These are phyloP conservation scores for Cosmia trapezina DNA, from an alignment of 2,888 invertebrate species.

Conservation along the genomic window DNA sequence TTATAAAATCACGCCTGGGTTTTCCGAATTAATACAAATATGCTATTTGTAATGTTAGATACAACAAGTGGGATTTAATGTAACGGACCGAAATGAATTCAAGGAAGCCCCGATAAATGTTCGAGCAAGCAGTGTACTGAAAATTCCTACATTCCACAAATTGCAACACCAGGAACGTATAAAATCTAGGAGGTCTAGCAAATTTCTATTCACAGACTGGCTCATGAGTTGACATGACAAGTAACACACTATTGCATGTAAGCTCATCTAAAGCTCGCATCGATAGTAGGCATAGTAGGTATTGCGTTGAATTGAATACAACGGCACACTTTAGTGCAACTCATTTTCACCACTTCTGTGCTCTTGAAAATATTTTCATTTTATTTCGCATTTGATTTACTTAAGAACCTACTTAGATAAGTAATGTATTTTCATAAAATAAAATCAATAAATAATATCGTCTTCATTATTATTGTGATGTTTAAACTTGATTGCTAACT, in stretches of 20 bases:
- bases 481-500: no score
- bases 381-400: not conserved
- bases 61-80: no score
- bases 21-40: not conserved
- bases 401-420: no score
- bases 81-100: not conserved
- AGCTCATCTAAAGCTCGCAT: not conserved
- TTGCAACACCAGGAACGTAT: not conserved
- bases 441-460: not conserved
- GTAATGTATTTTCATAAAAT: not conserved
- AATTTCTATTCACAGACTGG: not conserved
- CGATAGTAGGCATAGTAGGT: no score
- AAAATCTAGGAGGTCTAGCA: not conserved
- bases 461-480: no score
- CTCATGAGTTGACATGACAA: not conserved
- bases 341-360: not conserved
- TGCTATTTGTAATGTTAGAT: no score
- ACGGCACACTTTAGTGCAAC: not conserved
- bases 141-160: not conserved
- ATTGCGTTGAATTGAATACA: not conserved
- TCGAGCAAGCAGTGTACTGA: not conserved
- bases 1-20: no score
- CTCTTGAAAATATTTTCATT: not conserved
- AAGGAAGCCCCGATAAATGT: not conserved
- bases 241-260: not conserved